Conservation (phyloP, 2,797 vertebrate genomes). For the Enteromius afrohamiltoni region DNA sequence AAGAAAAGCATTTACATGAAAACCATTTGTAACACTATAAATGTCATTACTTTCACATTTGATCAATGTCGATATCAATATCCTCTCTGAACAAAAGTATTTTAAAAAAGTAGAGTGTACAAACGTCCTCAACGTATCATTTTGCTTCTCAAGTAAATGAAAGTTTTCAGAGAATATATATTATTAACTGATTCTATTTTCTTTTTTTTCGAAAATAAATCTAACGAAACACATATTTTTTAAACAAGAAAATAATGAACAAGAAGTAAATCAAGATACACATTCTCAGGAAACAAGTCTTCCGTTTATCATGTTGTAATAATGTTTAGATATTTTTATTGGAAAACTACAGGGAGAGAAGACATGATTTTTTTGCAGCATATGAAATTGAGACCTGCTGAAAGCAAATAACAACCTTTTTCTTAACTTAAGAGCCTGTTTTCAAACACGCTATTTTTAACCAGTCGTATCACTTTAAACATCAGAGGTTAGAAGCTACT, state of each 20-base stretch:
- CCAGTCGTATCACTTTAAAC: slow-evolving; percentile 4
- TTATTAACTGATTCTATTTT: not conserved
- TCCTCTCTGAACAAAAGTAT: not conserved
- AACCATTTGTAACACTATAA: not conserved
- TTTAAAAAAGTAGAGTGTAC: not conserved
- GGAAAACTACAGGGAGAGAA: not conserved
- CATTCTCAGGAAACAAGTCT: not conserved
- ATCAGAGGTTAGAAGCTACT: slow-evolving; percentile 16
- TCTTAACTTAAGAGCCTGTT: slow-evolving; percentile 2
- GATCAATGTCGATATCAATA: too few species aligned
- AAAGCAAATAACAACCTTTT: slow-evolving; percentile 16
- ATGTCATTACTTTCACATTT: not conserved
- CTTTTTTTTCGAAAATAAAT: not conserved
- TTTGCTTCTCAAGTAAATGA: not conserved
- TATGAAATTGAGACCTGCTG: slow-evolving; percentile 7
- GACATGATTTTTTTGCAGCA: too few species aligned
- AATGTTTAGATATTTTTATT: not conserved
- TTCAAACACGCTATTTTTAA: slow-evolving; percentile 21
- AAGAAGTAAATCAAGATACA: not conserved
- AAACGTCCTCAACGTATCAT: not conserved
- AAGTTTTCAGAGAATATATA: not conserved
- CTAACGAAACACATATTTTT: not conserved
- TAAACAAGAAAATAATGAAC: not conserved
- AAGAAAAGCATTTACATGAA: not conserved
- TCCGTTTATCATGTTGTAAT: not conserved